Evolutionary conservation across 2,888 invertebrate species (phyloP).

Genomic region (Acanthosepion lycidas): DNA sequence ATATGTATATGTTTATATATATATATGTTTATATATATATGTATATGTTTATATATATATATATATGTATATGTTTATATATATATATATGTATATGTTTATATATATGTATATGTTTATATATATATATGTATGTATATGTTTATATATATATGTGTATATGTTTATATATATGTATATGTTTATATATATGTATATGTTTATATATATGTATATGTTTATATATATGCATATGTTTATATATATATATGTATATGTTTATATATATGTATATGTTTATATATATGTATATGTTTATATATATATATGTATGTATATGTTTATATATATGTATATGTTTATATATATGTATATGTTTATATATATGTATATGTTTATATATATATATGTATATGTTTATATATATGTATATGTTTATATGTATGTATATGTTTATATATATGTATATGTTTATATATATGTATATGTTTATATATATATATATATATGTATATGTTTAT

Average conservation of each 20-base stretch:
- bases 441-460: not conserved
- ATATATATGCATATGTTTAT: too few species aligned
- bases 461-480: too few species aligned
- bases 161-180: slow-evolving; percentile 24
- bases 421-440: not conserved
- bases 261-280: not conserved
- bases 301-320: not conserved
- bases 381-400: not conserved
- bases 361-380: not conserved
- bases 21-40: too few species aligned
- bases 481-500: too few species aligned
- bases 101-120: not conserved
- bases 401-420: not conserved
- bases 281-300: not conserved
- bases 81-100: slow-evolving; percentile 1
- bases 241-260: too few species aligned
- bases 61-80: not conserved
- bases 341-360: not conserved
- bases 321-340: not conserved
- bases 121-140: not conserved
- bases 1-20: too few species aligned
- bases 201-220: not conserved
- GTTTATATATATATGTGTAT: not conserved
- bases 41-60: too few species aligned
- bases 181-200: not conserved